These are phyloP conservation scores for Cephus nigrinus DNA, from an alignment of 2,888 invertebrate genomes.

Conservation along the genomic window DNA sequence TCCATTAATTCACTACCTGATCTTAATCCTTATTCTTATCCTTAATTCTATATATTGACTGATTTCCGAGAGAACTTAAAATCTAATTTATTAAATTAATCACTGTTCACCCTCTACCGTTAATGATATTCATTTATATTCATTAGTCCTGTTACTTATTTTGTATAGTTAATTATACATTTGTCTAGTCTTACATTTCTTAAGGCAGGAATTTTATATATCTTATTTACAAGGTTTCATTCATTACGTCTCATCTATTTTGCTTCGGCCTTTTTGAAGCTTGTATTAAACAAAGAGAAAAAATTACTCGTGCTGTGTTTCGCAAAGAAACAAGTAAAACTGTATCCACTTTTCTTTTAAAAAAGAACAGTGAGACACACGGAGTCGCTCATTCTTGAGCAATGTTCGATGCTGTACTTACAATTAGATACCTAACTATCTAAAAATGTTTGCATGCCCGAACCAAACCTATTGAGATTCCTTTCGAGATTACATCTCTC, in stretches of 20 bases:
- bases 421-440: background rate
- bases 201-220: slow-evolving; percentile 64
- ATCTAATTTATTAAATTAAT: slow-evolving; percentile 9
- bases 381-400: background rate
- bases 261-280: slow-evolving; percentile 4
- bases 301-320: background rate
- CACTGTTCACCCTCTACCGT: slow-evolving; percentile 12
- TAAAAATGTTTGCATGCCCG: background rate
- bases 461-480: background rate
- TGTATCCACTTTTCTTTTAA: background rate
- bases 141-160: slow-evolving; percentile 40
- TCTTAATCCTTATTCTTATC: slow-evolving; percentile 7
- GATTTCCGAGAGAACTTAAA: background rate
- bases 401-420: background rate
- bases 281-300: background rate
- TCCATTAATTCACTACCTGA: background rate
- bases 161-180: slow-evolving; percentile 36
- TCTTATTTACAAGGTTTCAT: slow-evolving; percentile 34
- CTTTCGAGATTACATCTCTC: background rate
- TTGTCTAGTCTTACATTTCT: slow-evolving; percentile 62
- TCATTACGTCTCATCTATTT: slow-evolving; percentile 32
- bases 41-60: slow-evolving; percentile 3
- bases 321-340: background rate
- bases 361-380: background rate
- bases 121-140: slow-evolving; percentile 38